These are phyloP conservation scores for Hypotaenidia okinawae DNA, from an alignment of 2,797 vertebrate species.

Conservation along the genomic window DNA sequence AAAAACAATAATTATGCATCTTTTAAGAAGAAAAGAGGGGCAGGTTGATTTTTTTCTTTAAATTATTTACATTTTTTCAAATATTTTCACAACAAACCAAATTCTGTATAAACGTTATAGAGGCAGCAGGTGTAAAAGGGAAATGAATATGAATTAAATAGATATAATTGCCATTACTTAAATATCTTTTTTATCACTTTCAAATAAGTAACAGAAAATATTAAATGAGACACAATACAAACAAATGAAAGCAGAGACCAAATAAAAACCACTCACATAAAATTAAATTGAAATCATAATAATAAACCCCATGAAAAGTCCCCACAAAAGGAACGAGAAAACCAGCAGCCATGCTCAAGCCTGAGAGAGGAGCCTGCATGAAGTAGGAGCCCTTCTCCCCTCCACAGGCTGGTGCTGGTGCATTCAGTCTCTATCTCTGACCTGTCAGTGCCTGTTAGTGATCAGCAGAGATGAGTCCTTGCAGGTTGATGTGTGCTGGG, in stretches of 20 bases:
- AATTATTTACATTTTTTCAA: neutral
- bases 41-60: neutral
- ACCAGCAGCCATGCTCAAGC: neutral
- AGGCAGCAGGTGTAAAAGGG: neutral
- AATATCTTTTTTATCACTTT: neutral
- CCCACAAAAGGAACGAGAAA: neutral
- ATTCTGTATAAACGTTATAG: neutral
- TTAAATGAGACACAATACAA: neutral
- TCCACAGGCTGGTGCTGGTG: neutral
- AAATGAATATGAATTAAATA: neutral
- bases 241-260: neutral
- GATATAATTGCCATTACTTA: neutral
- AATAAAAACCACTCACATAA: neutral
- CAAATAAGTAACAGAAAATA: neutral
- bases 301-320: neutral
- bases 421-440: neutral
- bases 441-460: neutral
- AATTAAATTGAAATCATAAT: neutral
- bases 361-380: neutral
- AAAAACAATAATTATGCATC: neutral
- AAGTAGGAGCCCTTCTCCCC: neutral
- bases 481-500: neutral
- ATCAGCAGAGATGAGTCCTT: neutral
- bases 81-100: neutral
- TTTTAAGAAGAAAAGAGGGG: neutral